Percentiles rank a stretch among this genome's conserved stretches.
These are phyloP conservation scores for Ylistrum balloti DNA, from an alignment of 1,140 invertebrate genomes.

Conservation along the genomic window DNA sequence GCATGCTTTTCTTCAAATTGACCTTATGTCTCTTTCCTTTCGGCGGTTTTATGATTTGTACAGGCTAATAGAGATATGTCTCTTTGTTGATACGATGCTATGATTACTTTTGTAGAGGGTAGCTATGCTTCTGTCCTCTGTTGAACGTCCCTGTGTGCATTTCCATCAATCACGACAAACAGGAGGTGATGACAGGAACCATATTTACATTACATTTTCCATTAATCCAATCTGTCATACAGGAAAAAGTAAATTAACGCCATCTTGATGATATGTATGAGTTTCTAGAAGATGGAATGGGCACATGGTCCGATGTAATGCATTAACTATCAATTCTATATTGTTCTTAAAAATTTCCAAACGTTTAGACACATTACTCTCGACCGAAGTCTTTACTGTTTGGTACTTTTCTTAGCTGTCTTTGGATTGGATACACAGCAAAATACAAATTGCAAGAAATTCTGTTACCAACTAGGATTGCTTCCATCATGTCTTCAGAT, in stretches of 20 bases:
- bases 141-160: not conserved
- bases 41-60: no score
- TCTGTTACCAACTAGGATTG: no score
- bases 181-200: not conserved
- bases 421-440: no score
- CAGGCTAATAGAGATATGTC: no score
- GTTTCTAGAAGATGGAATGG: no score
- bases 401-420: not conserved
- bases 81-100: no score
- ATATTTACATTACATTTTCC: not conserved
- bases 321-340: not conserved
- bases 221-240: not conserved
- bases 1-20: no score
- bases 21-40: no score
- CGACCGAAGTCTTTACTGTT: not conserved
- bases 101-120: no score
- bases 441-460: no score
- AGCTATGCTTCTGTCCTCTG: not conserved
- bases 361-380: not conserved
- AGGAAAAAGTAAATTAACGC: not conserved
- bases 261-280: not conserved
- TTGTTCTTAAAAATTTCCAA: not conserved
- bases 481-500: no score
- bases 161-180: not conserved
- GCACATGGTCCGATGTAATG: no score